Conservation (phyloP, 1,140 invertebrate species). For the Eriosoma lanigerum region DNA sequence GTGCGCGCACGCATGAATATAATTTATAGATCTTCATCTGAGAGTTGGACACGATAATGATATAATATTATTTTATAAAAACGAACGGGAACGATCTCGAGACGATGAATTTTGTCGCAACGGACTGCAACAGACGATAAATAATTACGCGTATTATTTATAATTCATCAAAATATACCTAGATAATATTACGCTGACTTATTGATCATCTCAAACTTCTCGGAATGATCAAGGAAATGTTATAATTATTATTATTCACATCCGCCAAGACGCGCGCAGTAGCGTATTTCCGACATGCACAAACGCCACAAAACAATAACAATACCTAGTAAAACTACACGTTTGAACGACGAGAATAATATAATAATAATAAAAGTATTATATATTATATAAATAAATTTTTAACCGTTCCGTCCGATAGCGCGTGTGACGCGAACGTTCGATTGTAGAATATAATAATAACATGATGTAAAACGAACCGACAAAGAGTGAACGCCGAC, state of each 20-base stretch:
- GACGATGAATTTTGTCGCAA: not conserved
- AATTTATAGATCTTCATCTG: conserved; percentile 9
- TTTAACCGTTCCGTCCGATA: no score
- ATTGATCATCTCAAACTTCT: not conserved
- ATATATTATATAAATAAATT: no score
- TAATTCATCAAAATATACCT: no score
- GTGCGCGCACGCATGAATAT: not conserved
- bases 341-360: no score
- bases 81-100: not conserved
- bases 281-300: no score
- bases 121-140: not conserved
- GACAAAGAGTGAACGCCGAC: conserved; percentile 22
- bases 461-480: conserved; percentile 13
- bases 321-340: no score
- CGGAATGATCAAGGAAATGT: not conserved
- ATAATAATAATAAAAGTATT: no score
- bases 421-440: not conserved
- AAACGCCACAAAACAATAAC: not conserved
- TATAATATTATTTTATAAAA: not conserved
- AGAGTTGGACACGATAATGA: not conserved
- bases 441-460: no score
- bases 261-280: no score
- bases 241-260: no score
- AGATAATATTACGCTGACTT: no score
- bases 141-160: no score